A percentile compares a stretch with the other conserved stretches of the same genome.
These are phyloP conservation scores for Stylophora pistillata DNA, from an alignment of 64 coral and sea anemone species.

Conservation along the genomic window DNA sequence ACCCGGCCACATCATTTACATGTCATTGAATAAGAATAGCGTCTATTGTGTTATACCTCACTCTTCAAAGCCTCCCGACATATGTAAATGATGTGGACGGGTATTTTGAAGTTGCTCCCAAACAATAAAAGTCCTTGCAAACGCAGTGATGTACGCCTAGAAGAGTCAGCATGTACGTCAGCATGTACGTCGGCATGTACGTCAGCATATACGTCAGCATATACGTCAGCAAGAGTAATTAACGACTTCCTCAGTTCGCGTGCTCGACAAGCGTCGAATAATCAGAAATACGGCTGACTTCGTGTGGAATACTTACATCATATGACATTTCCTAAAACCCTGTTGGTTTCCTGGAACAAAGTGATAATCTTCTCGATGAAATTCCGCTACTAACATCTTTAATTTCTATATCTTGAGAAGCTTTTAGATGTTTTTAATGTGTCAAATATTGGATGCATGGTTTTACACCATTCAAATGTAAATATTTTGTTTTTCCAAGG, in stretches of 20 bases:
- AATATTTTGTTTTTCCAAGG: conserved; percentile 17
- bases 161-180: no score
- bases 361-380: neutral
- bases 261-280: neutral
- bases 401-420: neutral
- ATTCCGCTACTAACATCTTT: neutral
- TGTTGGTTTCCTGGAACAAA: neutral
- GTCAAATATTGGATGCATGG: conserved; percentile 15
- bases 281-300: neutral
- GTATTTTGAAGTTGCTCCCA: no score
- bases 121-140: neutral
- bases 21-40: no score
- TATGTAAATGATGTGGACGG: no score
- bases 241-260: conserved; percentile 29
- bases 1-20: no score
- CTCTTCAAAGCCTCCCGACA: no score
- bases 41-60: no score
- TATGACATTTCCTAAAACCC: neutral
- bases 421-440: neutral
- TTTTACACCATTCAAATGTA: conserved; percentile 20
- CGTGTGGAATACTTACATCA: neutral
- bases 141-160: conserved; percentile 6
- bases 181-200: no score
- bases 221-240: conserved; percentile 2
- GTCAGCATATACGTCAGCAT: no score